Conservation (phyloP, 1,140 invertebrate species). For the Aleiodes sp. region DNA sequence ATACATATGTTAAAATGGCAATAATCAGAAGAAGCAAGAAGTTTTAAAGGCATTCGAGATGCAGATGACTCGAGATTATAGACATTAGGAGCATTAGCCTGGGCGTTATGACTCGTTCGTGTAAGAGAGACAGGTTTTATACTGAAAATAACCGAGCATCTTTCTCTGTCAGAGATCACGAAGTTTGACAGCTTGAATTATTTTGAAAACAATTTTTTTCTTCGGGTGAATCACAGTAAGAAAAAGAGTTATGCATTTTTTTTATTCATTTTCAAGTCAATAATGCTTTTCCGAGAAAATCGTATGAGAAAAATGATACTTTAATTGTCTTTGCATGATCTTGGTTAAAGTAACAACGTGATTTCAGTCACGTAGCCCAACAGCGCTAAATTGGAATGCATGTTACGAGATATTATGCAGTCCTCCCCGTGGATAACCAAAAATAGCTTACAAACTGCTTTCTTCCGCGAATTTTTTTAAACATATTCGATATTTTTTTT, state of each 20-base stretch:
- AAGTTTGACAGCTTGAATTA: not conserved
- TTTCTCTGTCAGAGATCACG: constrained; percentile 22
- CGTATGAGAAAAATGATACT: not conserved
- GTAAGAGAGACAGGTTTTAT: not conserved
- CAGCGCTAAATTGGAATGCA: not conserved
- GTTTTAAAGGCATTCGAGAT: constrained; percentile 26
- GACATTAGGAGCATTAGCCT: constrained; percentile 53
- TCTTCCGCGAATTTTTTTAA: not conserved
- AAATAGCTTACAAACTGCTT: not conserved
- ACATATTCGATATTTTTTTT: not conserved
- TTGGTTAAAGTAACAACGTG: too few species aligned
- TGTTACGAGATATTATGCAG: not conserved
- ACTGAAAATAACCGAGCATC: too few species aligned
- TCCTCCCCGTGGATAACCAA: too few species aligned
- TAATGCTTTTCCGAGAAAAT: not conserved
- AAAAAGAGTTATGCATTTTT: too few species aligned
- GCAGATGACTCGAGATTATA: constrained; percentile 54
- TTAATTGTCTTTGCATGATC: not conserved
- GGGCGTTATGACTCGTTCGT: constrained; percentile 27
- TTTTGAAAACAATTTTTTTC: too few species aligned
- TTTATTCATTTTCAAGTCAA: too few species aligned
- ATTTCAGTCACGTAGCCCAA: not conserved
- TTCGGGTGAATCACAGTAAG: too few species aligned
- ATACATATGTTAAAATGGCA: not conserved
- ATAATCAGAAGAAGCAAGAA: not conserved